These are phyloP conservation scores for Tylochromis polylepis DNA, from an alignment of 2,113 vertebrate genomes.

Conservation along the genomic window DNA sequence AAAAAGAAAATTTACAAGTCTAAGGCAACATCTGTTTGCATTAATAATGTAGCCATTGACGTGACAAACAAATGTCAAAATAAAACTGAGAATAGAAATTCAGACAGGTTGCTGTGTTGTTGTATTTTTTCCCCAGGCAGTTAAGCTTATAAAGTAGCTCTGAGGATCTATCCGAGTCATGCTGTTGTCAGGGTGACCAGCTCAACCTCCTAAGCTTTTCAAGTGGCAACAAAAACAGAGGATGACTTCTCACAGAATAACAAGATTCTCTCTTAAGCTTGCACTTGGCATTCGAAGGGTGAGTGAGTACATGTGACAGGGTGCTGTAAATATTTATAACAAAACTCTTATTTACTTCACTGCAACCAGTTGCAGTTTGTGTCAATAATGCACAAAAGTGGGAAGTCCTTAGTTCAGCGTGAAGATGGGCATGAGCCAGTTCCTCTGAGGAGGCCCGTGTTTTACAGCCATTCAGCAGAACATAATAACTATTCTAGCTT, in stretches of 20 bases:
- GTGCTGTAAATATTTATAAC: neutral
- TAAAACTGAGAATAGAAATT: neutral
- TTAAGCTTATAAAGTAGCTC: slow-evolving; percentile 33
- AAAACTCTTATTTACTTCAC: slow-evolving; percentile 26
- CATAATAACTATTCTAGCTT: slow-evolving; percentile 28
- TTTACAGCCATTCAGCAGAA: slow-evolving; percentile 50
- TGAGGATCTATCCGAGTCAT: slow-evolving; percentile 23
- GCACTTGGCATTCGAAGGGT: slow-evolving; percentile 11
- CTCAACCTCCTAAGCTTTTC: slow-evolving; percentile 39
- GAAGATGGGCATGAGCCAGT: slow-evolving; percentile 5
- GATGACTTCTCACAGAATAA: slow-evolving; percentile 24
- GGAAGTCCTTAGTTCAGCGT: slow-evolving; percentile 16
- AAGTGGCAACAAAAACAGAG: slow-evolving; percentile 20
- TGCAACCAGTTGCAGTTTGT: slow-evolving; percentile 70
- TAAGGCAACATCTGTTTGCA: slow-evolving; percentile 75
- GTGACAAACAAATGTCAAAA: slow-evolving; percentile 27
- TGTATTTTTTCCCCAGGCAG: neutral
- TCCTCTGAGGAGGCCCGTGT: neutral
- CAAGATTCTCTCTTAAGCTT: slow-evolving; percentile 21
- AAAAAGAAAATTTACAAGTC: slow-evolving; percentile 58
- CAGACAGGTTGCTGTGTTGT: neutral
- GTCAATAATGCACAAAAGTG: slow-evolving; percentile 44
- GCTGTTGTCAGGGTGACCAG: slow-evolving; percentile 55
- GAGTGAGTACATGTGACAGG: neutral
- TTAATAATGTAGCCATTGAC: slow-evolving; percentile 56